phyloP scores from a whole-genome alignment of 2,888 invertebrate genomes.

The Keiferia lycopersicella region DNA sequence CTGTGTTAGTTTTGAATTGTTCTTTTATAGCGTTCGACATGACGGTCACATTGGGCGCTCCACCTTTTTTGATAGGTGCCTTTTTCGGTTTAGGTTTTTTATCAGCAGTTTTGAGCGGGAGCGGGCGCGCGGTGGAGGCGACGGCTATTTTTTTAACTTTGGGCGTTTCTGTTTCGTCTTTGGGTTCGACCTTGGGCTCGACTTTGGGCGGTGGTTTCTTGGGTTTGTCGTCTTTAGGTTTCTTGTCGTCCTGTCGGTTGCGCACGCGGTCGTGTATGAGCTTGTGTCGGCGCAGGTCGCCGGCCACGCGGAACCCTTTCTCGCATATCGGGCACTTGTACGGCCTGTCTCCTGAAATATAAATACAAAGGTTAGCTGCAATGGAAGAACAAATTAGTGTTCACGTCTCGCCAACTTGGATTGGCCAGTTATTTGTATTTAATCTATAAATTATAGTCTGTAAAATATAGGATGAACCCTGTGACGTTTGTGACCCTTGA shows the following conservation, averaged over 20 bases:
- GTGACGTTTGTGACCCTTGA: no score
- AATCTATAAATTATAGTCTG: no score
- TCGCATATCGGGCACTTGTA: constrained; percentile 88
- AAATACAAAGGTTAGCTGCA: neutral
- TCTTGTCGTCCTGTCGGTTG: constrained; percentile 43
- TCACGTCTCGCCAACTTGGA: no score
- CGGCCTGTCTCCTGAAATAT: constrained; percentile 85
- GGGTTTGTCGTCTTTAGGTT: constrained; percentile 33
- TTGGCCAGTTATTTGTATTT: no score
- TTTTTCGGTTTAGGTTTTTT: constrained; percentile 45
- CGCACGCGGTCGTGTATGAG: constrained; percentile 83
- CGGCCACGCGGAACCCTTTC: constrained; percentile 90
- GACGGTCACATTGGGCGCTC: constrained; percentile 64
- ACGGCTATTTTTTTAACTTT: constrained; percentile 36
- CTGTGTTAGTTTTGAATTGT: constrained; percentile 45
- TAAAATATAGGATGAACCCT: no score
- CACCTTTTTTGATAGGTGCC: constrained; percentile 41
- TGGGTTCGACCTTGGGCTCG: constrained; percentile 14
- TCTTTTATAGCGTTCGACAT: constrained; percentile 42
- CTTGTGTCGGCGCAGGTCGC: constrained; percentile 91
- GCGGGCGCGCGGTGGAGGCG: constrained; percentile 31
- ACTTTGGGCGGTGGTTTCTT: constrained; percentile 34
- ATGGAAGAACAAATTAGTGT: no score
- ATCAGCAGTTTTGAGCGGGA: constrained; percentile 38
- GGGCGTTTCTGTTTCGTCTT: constrained; percentile 27